phyloP scores from a whole-genome alignment of 2,888 invertebrate genomes.

The Chorisops tibialis region DNA sequence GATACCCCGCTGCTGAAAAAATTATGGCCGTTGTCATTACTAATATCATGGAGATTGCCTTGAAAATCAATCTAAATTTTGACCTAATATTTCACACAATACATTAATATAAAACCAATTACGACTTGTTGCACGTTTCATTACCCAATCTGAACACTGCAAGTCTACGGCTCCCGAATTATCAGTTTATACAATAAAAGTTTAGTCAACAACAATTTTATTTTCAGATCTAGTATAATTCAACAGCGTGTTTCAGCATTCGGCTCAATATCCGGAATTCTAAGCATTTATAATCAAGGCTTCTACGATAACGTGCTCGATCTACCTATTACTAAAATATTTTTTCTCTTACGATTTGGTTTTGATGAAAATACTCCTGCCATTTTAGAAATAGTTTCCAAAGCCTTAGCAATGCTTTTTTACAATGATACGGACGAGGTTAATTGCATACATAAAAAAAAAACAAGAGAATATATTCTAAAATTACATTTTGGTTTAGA shows the following conservation, averaged over 20 bases:
- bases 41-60: too few relatives aligned
- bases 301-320: constrained; percentile 73
- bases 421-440: constrained; percentile 77
- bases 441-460: background rate
- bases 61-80: too few relatives aligned
- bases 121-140: too few relatives aligned
- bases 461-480: background rate
- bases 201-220: too few relatives aligned
- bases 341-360: constrained; percentile 78
- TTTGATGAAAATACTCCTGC: constrained; percentile 77
- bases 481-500: constrained; percentile 37
- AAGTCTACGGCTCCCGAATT: too few relatives aligned
- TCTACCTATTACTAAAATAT: constrained; percentile 70
- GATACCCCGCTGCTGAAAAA: too few relatives aligned
- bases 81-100: too few relatives aligned
- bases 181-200: too few relatives aligned
- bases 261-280: constrained; percentile 73
- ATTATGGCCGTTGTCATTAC: too few relatives aligned
- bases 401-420: constrained; percentile 70
- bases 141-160: too few relatives aligned
- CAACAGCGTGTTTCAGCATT: constrained; percentile 83
- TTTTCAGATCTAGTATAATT: constrained; percentile 63
- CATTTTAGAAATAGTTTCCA: constrained; percentile 71
- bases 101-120: too few relatives aligned
- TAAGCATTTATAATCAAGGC: constrained; percentile 69